Conservation (phyloP, 2,113 vertebrate species). For the Laticauda laticaudata region DNA sequence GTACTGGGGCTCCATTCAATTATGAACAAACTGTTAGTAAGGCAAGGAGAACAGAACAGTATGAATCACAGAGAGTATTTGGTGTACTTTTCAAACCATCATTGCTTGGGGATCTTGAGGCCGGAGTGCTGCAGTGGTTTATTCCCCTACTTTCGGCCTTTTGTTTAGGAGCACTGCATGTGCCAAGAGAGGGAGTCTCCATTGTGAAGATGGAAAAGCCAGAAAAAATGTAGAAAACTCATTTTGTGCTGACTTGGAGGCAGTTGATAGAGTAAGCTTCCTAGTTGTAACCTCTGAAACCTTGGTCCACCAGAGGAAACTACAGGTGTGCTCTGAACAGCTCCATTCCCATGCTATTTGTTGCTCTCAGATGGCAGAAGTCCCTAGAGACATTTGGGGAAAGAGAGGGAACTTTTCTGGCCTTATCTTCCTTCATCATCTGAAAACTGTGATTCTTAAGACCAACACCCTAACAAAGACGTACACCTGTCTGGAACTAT, state of each 20-base stretch:
- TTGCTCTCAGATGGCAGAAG: background rate
- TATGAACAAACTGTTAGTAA: constrained; percentile 26
- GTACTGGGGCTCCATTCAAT: constrained; percentile 53
- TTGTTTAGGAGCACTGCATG: background rate
- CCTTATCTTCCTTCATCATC: background rate
- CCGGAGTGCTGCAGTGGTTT: background rate
- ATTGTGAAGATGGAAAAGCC: background rate
- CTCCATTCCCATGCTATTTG: background rate
- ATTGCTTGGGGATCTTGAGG: background rate
- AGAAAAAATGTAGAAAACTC: background rate
- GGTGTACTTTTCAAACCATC: background rate
- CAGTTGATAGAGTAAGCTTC: background rate
- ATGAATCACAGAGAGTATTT: too few relatives aligned
- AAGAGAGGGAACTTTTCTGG: background rate
- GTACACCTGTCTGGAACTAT: background rate
- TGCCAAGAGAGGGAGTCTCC: background rate
- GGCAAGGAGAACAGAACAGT: background rate
- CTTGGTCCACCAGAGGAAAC: background rate
- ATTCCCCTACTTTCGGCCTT: background rate
- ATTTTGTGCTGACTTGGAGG: background rate
- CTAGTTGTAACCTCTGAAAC: background rate
- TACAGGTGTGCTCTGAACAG: background rate
- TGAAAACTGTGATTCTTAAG: background rate
- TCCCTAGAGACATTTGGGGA: background rate
- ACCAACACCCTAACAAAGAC: background rate